These are phyloP conservation scores for Phthorimaea operculella DNA, from an alignment of 1,140 invertebrate genomes.

Conservation along the genomic window DNA sequence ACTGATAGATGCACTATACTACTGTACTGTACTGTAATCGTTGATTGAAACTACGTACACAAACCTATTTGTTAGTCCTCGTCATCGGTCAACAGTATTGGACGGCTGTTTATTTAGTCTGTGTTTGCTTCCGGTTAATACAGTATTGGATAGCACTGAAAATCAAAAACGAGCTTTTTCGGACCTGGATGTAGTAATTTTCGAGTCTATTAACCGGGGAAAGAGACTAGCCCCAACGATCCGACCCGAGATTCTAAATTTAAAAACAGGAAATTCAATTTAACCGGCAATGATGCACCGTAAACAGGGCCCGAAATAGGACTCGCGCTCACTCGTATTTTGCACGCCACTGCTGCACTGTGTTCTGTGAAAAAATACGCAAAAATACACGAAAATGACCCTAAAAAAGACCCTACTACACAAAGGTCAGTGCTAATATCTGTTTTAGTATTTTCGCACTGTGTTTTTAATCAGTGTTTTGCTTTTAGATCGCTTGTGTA, in stretches of 20 bases:
- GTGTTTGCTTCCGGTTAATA: no score
- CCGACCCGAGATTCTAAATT: slow-evolving; percentile 47
- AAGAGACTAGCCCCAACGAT: background rate
- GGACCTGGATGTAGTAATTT: no score
- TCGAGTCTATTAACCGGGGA: no score
- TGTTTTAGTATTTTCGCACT: slow-evolving; percentile 14
- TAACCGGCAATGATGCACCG: slow-evolving; percentile 51
- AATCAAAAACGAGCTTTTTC: no score
- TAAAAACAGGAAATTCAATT: slow-evolving; percentile 65
- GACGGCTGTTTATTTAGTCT: no score
- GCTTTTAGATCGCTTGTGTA: slow-evolving; percentile 6
- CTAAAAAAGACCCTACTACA: slow-evolving; percentile 28
- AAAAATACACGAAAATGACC: slow-evolving; percentile 25
- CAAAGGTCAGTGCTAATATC: no score
- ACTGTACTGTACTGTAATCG: no score
- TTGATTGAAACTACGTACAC: no score
- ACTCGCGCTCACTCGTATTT: slow-evolving; percentile 52
- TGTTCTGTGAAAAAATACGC: slow-evolving; percentile 20
- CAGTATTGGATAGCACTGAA: no score
- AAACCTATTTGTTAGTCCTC: no score
- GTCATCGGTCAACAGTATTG: no score
- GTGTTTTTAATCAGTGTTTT: slow-evolving; percentile 13
- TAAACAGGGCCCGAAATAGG: slow-evolving; percentile 62
- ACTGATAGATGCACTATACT: no score
- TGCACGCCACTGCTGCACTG: slow-evolving; percentile 21